Conservation (phyloP, 2,888 invertebrate species). For the Priocnemis perturbator region DNA sequence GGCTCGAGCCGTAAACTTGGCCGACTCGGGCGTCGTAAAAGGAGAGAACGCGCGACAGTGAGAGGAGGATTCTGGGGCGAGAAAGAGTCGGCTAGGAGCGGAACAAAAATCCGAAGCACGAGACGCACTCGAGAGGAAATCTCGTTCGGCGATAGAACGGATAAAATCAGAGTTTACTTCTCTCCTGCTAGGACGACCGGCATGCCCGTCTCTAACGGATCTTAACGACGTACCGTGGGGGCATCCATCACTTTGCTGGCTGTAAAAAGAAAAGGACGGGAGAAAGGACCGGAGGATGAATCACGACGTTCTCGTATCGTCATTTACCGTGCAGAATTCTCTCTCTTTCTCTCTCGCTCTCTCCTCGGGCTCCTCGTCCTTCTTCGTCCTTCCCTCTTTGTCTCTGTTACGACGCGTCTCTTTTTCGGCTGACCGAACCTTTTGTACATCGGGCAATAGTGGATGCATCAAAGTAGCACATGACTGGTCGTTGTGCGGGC, state of each 20-base stretch:
- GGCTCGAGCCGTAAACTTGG: too few relatives aligned
- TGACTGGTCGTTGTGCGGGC: too few relatives aligned
- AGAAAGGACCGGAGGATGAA: neutral
- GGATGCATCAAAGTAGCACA: too few relatives aligned
- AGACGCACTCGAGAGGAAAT: neutral
- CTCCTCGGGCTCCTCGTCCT: neutral
- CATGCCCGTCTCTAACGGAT: neutral
- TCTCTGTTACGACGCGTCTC: neutral
- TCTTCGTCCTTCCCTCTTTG: neutral
- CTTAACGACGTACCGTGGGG: neutral
- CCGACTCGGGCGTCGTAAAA: too few relatives aligned
- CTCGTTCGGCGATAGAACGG: neutral
- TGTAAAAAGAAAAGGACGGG: neutral
- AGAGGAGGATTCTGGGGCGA: too few relatives aligned
- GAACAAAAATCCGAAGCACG: constrained; percentile 5
- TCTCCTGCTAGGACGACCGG: neutral
- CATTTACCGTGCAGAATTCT: neutral
- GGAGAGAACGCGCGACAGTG: too few relatives aligned
- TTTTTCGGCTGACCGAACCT: too few relatives aligned
- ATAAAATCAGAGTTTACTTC: constrained; percentile 12
- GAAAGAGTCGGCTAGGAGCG: neutral
- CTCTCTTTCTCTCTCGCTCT: neutral
- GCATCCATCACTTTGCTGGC: constrained; percentile 5
- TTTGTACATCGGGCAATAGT: too few relatives aligned
- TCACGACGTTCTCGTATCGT: constrained; percentile 3